Base-by-base conservation (phyloP, 2,888 invertebrate species). In the Oscheius sp. region DNA sequence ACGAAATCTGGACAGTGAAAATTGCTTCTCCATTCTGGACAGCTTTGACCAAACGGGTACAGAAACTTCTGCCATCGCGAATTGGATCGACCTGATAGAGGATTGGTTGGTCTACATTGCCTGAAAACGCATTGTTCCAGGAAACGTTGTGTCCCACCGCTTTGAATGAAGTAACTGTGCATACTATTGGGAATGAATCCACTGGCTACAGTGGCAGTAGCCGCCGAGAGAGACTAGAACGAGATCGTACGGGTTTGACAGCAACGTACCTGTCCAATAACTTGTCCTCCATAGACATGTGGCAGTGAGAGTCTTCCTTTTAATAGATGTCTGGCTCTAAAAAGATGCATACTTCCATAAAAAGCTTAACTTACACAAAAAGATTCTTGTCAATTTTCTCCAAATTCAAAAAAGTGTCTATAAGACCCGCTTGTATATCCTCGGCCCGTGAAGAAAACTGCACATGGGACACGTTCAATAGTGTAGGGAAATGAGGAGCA, bases 71-170 rank as follows among this genome's bases (percentile, higher is more conserved):
- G 13, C 91, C 90, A 81, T 90, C 90, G 4, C 90, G 79, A 2
- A 89, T 88, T 4, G 89, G 85, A 70, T 90, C 90, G 37, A 91
- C 90, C 75, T 89, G 87, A 79, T 90, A 91, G 51, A 90, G 77
- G 37, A 90, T 89, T 13, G 90, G 90, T 58, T 84, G 83, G 35
- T 87, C 76, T 10, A 82, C 84, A 75, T 84, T 82, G 35, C 83
- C 86, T 82, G 74, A 50, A 75, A 59, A 11, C 2, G n/a, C 3
- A 32, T 3, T 32, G 3, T 21, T 10, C 5, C 7, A 5, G 42
- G 3, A 10, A 60, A 58, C 2, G 58, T 29, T 21, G 11, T 13
- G 11, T 62, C 74, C 2, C 75, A 89, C 90, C 90, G 77, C 89
- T 87, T 60, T 85, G 81, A 37, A 90, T 82, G 77, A 90, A 90